Percentiles rank a stretch among this genome's conserved stretches.
These are phyloP conservation scores for Chironomus riparius DNA, from an alignment of 2,888 invertebrate species.

Conservation along the genomic window DNA sequence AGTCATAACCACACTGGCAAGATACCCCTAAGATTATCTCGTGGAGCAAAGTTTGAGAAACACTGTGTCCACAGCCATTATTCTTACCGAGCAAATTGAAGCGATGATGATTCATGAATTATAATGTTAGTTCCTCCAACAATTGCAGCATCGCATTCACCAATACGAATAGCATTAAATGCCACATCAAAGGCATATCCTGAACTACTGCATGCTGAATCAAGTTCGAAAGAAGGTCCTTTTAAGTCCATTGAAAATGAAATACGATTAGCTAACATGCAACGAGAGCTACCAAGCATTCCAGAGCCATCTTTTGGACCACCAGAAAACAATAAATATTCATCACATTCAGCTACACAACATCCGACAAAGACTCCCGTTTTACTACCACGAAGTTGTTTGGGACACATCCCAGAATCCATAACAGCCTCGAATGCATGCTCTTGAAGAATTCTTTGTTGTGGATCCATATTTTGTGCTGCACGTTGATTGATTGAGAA, in stretches of 20 bases:
- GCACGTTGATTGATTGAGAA: constrained; percentile 45
- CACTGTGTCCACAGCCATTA: background rate
- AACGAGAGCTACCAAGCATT: constrained; percentile 57
- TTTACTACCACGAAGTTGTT: constrained; percentile 57
- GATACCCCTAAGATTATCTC: no score
- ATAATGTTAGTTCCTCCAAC: constrained; percentile 74
- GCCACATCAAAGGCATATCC: constrained; percentile 70
- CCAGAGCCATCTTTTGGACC: constrained; percentile 51
- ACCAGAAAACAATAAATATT: constrained; percentile 61
- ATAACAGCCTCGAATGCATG: constrained; percentile 48
- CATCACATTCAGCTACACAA: constrained; percentile 68
- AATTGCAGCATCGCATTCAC: constrained; percentile 70
- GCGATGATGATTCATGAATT: constrained; percentile 67
- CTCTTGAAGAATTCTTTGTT: constrained; percentile 50
- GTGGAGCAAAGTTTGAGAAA: no score
- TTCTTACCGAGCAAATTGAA: constrained; percentile 60
- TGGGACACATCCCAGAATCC: constrained; percentile 45
- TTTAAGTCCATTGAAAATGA: constrained; percentile 74
- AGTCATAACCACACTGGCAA: no score
- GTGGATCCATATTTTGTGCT: constrained; percentile 45
- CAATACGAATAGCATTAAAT: constrained; percentile 57
- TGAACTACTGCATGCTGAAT: constrained; percentile 83
- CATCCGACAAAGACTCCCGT: constrained; percentile 75
- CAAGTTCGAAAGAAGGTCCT: constrained; percentile 75
- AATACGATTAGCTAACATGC: constrained; percentile 76